Evolutionary conservation across 2,888 invertebrate genomes (phyloP), one percentile per base, ranked within the genome.

Genomic region (Chalcis sispes): DNA sequence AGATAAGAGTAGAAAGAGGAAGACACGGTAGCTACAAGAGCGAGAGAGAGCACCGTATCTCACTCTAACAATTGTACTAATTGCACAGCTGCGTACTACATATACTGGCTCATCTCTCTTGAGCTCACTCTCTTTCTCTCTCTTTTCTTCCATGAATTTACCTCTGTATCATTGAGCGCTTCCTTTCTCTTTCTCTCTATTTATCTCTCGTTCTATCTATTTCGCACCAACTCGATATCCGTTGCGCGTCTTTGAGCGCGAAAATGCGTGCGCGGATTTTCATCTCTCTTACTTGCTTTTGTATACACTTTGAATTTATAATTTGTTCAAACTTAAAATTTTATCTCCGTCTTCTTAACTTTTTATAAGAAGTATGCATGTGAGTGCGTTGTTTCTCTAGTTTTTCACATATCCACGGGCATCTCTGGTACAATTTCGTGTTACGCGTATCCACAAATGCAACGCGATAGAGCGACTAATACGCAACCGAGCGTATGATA

Each of bases 41-140:
- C 40, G 25, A 64, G 52, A 36, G 10, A 71, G 80, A 79, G 70
- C 66, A 58, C 72, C 56, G 70, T 40, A 13, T 65, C 79, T 76
- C 82, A 80, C 72, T 70, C 61, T 79, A 82, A 84, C 83, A 82
- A 83, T 84, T 80, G 81, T 80, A 82, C 82, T 85, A 84, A 85
- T 85, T 83, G 81, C 81, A 75, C 82, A 79, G 82, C 82, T 82
- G 82, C 78, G 79, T 62, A 67, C 75, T 67, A 69, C 75, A 7
- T 1, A 25, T 3, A 1, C 54, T 29, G 18, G 10, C 79, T 80
- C 78, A 8, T 66, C 40, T 50, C 56, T 32, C 64, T 36, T 52
- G 36, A 59, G 36, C 15, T 52, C 15, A 8, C 40, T 56, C n/a
- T 48, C 23, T 20, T 3, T 36, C n/a, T 25, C 48, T 42, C 27